A percentile compares a stretch with the other conserved stretches of the same genome.
phyloP scores from a whole-genome alignment of 2,888 invertebrate species.

The Drosophila greeni region DNA sequence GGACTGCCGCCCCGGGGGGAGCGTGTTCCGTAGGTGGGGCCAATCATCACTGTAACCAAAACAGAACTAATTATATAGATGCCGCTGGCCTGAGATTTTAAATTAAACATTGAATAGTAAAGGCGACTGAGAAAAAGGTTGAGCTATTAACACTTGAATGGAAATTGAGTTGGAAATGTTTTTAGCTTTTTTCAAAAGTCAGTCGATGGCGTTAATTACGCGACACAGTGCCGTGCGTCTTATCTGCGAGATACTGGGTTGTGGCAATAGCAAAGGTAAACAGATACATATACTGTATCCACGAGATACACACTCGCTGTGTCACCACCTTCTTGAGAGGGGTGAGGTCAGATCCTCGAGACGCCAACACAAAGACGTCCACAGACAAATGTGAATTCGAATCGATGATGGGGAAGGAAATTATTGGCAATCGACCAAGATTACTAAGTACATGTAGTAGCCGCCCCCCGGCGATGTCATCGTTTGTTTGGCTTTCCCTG shows the following conservation, averaged over 20 bases:
- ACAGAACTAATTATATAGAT: slow-evolving; percentile 21
- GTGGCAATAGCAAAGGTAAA: slow-evolving; percentile 34
- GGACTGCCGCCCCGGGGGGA: slow-evolving; percentile 1
- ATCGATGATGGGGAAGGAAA: slow-evolving; percentile 64
- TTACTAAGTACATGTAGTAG: slow-evolving; percentile 18
- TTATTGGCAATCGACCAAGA: slow-evolving; percentile 58
- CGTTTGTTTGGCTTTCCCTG: slow-evolving; percentile 21
- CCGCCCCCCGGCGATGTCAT: slow-evolving; percentile 28
- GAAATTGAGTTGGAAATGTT: slow-evolving; percentile 7
- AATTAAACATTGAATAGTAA: slow-evolving; percentile 13
- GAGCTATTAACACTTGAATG: slow-evolving; percentile 12
- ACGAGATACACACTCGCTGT: slow-evolving; percentile 10
- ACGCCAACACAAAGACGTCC: slow-evolving; percentile 25
- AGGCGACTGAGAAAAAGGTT: neutral
- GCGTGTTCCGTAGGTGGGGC: slow-evolving; percentile 2
- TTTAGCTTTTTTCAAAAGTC: slow-evolving; percentile 2
- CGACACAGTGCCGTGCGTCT: slow-evolving; percentile 16
- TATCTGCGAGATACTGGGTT: slow-evolving; percentile 24
- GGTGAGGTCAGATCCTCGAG: slow-evolving; percentile 24
- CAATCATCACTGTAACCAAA: slow-evolving; percentile 6
- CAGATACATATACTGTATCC: slow-evolving; percentile 17
- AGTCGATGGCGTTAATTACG: slow-evolving; percentile 26
- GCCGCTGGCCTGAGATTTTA: slow-evolving; percentile 1
- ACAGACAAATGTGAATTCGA: slow-evolving; percentile 50
- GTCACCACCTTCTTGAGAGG: slow-evolving; percentile 10